Evolutionary conservation across 2,888 invertebrate genomes (phyloP), one percentile per base, ranked within the genome.

Genomic region (Neoitamus cyanurus): DNA sequence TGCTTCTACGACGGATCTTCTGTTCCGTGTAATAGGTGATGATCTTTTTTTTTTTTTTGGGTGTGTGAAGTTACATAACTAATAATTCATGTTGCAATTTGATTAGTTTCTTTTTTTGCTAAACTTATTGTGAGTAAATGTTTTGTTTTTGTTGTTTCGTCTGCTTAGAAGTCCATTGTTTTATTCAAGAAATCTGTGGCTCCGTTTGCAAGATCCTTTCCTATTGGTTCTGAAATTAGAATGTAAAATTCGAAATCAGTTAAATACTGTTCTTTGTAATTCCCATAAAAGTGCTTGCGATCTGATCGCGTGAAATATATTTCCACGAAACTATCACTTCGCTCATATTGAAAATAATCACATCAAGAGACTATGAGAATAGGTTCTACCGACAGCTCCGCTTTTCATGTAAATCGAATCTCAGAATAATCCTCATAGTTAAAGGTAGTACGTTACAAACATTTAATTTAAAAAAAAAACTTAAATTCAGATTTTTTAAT

Each of bases 1-100:
- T 68, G 20, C 68, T 68, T 42, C n/a, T 80, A 68, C 25, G 30
- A 58, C 25, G 34, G 15, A 25, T 80, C 6, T 82, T 80, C 5
- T 82, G 36, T 80, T 80, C 31, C 68, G 69, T 82, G 37, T 25
- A 31, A 3, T 20, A 31, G 42, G 15, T 42, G 42, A n/a, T 58
- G 58, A 20, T 58, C 58, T 58, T 48, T 20, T 48, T 20, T 69
- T 69, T 68, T 82, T 11, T 31, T 28, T n/a, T 25, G 31, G 13
- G 31, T 20, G 31, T 78, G 48, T 31, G 31, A 48, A 42, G 58
- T 78, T 78, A 78, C 78, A 78, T 78, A 78, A 78, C 78, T 78
- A 82, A 82, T 69, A 69, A 69, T 82, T 82, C 69, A 82, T 82
- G 69, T 69, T 82, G 82, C 69, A 68, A 69, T 82, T 82, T 82